Evolutionary conservation across 2,797 vertebrate species (phyloP), one percentile per base, ranked within the genome.

Genomic region (Gallinago nigripennis): DNA sequence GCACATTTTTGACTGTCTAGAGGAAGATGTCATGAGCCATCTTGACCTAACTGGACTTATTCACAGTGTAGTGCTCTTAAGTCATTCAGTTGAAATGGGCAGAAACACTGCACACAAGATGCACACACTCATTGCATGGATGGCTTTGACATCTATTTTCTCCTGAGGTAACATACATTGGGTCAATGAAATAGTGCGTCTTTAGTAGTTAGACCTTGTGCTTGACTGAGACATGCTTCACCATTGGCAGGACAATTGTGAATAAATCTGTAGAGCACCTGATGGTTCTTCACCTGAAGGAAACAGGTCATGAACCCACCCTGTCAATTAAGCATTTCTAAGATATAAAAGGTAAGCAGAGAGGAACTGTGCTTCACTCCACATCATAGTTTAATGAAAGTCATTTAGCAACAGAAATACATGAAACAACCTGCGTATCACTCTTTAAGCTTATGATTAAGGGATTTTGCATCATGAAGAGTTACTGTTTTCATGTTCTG

Each of bases 231-330:
- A 31, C 21, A 35, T 77, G 20, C 11, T 66, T 50, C 65, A 43
- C 15, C 51, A 41, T 17, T 0, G 1, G 39, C 37, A 66, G 23
- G 16, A 66, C 3, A 0, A 31, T n/a, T 71, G 8, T 63, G 27
- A 56, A 66, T 35, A 72, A 46, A 65, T 35, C 58, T 57, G 37
- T n/a, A 68, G 33, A 72, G 43, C 30, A 53, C 24, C 12, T 57
- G 43, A 33, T 39, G 43, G 1, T 15, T 88, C 57, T 57, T 61
- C 70, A 88, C 16, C 28, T 61, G 53, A 68, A 66, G 60, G 9
- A 77, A 81, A 41, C 9, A 50, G 31, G 27, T 63, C 48, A 12
- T 28, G 58, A 84, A 56, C 0, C 1, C 3, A 45, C 4, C 28
- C 27, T 50, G 14, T 12, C 46, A 66, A 35, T 10, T 19, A 65